Evolutionary conservation across 1,140 invertebrate genomes (phyloP), one percentile per base, ranked within the genome.

Genomic region (Drosophila ironensis): DNA sequence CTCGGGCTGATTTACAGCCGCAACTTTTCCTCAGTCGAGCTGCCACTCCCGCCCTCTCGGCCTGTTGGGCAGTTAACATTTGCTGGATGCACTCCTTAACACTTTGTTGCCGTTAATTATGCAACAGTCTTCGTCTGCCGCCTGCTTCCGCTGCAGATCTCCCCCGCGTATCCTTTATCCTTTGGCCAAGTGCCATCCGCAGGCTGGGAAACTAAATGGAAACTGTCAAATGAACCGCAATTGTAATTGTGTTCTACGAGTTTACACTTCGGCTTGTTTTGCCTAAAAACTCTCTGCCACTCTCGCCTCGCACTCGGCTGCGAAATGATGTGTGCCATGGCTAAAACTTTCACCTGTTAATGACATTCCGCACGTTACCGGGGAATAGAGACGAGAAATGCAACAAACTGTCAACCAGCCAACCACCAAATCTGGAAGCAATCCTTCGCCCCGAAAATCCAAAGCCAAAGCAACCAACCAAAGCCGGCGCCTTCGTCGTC

Each of bases 71-170:
- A 77, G 78, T 82, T 84, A 84, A 84, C 78, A 84, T 82, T 82
- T 73, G 78, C 57, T 76, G 64, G 66, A 57, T 78, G 78, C 78
- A 77, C 78, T 84, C 56, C 77, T 82, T 78, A 84, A 84, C 78
- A 82, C 78, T 73, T 78, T 84, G 73, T 84, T 86, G 80, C 63
- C 73, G 78, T 82, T 82, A 82, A 82, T 82, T 84, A 82, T 81
- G 71, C 57, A 80, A 70, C 56, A 64, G 70, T 46, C 46, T 20
- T 17, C 25, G 41, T 48, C 45, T 60, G 30, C 27, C 30, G 12
- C 44, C 44, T 41, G 17, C 30, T 30, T 47, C 42, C 40, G 16
- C 17, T 42, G 9, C 17, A 19, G 19, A 42, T 40, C 11, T 12
- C 14, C 35, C 24, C 0, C 12, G 7, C 27, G 33, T 27, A 22